Base-by-base conservation (phyloP, 2,113 vertebrate species). In the Lontra canadensis region DNA sequence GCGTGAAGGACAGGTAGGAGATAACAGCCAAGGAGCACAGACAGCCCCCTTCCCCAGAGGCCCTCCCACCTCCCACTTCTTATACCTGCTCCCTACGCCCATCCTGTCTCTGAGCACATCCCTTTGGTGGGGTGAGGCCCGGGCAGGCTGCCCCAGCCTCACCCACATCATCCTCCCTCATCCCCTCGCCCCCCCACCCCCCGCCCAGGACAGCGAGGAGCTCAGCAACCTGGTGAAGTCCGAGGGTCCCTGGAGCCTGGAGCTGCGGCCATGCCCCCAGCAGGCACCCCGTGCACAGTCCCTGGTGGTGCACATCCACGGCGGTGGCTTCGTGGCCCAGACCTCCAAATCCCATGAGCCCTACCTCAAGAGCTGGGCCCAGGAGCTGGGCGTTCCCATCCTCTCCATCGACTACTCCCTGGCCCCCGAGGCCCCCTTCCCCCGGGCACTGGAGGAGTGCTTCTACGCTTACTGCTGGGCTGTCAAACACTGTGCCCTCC, bases 401-500 rank as follows among this genome's bases (percentile, higher is more conserved):
- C 97, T 99, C 90, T 99, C 99, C 17, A 99, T 99, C 23, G 99
- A 99, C 97, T 99, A 99, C 97, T 99, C 99, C 3, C 98, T 99
- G 95, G 99, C 99, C 6, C 99, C 99, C 0, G 99, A 99, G 96
- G 99, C 99, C 3, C 99, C 99, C 4, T 99, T 99, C 95, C 99
- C 99, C 17, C 98, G 99, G 0, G 99, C 99, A 0, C 98, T 99
- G 73, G 99, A 99, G 92, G 99, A 99, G 93, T 99, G 99, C 96
- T 99, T 99, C 98, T 99, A 99, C 1, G 99, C 99, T 67, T 99
- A 99, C 98, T 99, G 99, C 98, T 99, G 99, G 99, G 99, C 99
- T 67, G 81, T 99, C 92, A 99, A 98, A 93, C 98, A 99, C 98
- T 99, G 99, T 81, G 98, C 98, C 83, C 98, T 99, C 26, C 98